phyloP scores from a whole-genome alignment of 2,888 invertebrate genomes.

The Sipha maydis region DNA sequence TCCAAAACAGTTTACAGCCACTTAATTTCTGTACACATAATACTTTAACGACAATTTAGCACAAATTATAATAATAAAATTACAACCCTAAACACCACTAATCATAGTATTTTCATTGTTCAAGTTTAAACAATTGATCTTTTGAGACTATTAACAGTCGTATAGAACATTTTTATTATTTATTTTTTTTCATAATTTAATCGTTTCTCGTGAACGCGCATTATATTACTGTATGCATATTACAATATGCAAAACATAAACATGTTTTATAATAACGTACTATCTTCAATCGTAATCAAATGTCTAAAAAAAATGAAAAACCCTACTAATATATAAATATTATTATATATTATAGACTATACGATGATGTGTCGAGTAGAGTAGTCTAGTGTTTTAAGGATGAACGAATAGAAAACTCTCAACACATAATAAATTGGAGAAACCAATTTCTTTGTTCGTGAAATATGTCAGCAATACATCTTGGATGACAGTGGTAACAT shows the following conservation, averaged over 20 bases:
- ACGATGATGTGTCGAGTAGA: neutral
- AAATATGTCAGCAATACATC: constrained; percentile 28
- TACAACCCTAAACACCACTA: neutral
- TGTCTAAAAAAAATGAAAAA: neutral
- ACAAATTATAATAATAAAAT: neutral
- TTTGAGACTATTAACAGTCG: neutral
- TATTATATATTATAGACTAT: neutral
- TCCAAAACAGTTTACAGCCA: neutral
- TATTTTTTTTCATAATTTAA: neutral
- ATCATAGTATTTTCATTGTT: constrained; percentile 1
- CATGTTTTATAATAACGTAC: no score
- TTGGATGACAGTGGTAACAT: constrained; percentile 14
- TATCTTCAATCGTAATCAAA: neutral
- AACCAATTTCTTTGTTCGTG: neutral
- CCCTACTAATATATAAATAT: neutral
- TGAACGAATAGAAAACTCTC: neutral
- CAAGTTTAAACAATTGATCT: neutral
- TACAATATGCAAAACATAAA: neutral
- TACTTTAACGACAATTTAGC: neutral
- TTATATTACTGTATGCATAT: neutral
- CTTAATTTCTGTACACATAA: neutral
- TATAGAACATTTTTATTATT: neutral
- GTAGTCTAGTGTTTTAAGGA: neutral
- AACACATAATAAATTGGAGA: constrained; percentile 42
- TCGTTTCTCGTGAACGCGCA: neutral